phyloP scores from a whole-genome alignment of 2,113 vertebrate species.

The Hoplias malabaricus region DNA sequence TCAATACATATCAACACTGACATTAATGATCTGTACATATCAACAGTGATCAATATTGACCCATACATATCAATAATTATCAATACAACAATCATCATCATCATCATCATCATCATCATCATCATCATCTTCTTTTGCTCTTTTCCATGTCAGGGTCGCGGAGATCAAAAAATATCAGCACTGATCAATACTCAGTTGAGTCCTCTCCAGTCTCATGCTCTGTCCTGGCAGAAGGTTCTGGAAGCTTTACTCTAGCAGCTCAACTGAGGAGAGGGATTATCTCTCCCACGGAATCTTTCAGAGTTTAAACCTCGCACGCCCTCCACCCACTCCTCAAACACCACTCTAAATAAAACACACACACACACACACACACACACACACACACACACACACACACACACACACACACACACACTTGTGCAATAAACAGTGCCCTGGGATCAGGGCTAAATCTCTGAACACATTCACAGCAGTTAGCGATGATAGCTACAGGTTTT shows the following conservation, averaged over 20 bases:
- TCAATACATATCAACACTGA: too few species aligned
- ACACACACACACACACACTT: constrained; percentile 9
- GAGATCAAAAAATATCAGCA: background rate
- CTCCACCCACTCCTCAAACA: background rate
- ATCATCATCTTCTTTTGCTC: too few species aligned
- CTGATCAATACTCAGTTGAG: background rate
- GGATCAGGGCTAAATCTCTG: too few species aligned
- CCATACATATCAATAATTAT: too few species aligned
- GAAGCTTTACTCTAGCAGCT: constrained; percentile 9
- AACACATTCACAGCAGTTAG: too few species aligned
- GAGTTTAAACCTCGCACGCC: constrained; percentile 1
- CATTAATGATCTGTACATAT: too few species aligned
- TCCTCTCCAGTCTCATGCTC: background rate
- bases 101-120: too few species aligned
- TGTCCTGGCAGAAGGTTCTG: background rate
- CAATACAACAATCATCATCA: too few species aligned
- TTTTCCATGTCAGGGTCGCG: too few species aligned
- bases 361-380: background rate
- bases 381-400: constrained; percentile 37
- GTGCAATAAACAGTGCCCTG: too few species aligned
- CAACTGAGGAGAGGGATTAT: constrained; percentile 68
- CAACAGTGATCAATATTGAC: too few species aligned
- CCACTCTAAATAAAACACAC: background rate
- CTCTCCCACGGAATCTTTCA: constrained; percentile 60
- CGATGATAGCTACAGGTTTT: too few species aligned